A percentile compares a stretch with the other conserved stretches of the same genome.
Evolutionary conservation across 2,113 vertebrate genomes (phyloP).

Genomic region (Trichechus manatus): DNA sequence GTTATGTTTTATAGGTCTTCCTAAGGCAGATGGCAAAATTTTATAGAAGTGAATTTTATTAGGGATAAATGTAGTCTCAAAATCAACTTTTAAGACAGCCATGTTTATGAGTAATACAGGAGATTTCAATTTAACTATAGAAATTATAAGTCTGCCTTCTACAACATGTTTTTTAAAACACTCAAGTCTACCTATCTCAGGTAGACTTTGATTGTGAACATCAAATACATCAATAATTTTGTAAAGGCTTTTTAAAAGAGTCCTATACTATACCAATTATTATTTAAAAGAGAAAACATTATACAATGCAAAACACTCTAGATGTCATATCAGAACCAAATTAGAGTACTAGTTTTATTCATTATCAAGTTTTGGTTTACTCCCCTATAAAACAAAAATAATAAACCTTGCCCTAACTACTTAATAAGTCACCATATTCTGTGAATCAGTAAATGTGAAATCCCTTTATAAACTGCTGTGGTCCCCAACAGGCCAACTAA

Average conservation of each 20-base stretch:
- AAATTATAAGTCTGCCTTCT: conserved; percentile 56
- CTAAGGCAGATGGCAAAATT: conserved; percentile 68
- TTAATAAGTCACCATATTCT: background rate
- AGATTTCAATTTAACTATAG: conserved; percentile 53
- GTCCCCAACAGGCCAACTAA: conserved; percentile 15
- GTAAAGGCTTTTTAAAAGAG: conserved; percentile 34
- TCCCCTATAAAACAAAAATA: conserved; percentile 38
- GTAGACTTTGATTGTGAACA: conserved; percentile 23
- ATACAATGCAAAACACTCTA: background rate
- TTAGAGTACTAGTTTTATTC: background rate
- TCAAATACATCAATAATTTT: conserved; percentile 52
- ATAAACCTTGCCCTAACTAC: background rate
- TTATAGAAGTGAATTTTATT: conserved; percentile 72
- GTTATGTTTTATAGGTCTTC: conserved; percentile 63
- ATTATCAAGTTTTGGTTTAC: conserved; percentile 33
- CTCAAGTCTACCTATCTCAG: conserved; percentile 33
- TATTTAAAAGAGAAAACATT: conserved; percentile 55
- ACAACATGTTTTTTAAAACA: conserved; percentile 56
- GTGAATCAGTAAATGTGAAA: background rate
- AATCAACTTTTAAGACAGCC: conserved; percentile 61
- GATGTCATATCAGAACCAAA: background rate
- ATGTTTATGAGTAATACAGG: conserved; percentile 43
- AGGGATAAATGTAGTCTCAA: conserved; percentile 64
- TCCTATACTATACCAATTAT: background rate
- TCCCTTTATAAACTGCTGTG: background rate